Evolutionary conservation across 1,140 invertebrate species (phyloP).

Genomic region (Cyclina sinensis): DNA sequence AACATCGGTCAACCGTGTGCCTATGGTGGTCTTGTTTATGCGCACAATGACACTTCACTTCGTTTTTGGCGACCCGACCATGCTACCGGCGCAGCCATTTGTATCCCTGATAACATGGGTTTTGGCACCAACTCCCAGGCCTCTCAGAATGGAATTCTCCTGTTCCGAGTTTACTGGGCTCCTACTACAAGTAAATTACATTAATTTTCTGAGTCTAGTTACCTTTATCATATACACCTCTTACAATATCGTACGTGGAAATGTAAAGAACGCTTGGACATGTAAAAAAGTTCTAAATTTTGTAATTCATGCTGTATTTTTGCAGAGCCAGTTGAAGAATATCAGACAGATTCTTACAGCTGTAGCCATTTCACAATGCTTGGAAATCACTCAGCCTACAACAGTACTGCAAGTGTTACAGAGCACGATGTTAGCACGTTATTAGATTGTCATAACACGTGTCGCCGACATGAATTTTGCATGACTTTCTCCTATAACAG

Average conservation of each 20-base stretch:
- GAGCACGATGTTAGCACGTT: not conserved
- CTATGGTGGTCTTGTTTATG: conserved; percentile 31
- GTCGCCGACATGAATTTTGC: not conserved
- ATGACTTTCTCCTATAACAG: not conserved
- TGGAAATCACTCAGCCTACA: not conserved
- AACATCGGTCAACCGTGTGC: not conserved
- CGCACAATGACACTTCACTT: not conserved
- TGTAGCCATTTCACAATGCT: not conserved
- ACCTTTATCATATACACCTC: not conserved
- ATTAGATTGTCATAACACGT: not conserved
- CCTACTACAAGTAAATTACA: not conserved
- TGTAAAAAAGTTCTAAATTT: not conserved
- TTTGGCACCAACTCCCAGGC: conserved; percentile 9
- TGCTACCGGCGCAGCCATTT: not conserved
- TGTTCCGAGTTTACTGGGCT: not conserved
- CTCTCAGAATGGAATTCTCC: not conserved
- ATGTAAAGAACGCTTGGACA: not conserved
- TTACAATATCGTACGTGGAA: not conserved
- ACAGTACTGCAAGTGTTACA: not conserved
- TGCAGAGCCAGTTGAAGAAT: not conserved
- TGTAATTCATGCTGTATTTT: not conserved
- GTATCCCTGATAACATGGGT: conserved; percentile 27
- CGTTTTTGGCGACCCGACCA: conserved; percentile 35
- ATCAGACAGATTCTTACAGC: not conserved
- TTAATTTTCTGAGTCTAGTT: not conserved